Evolutionary conservation across 1,140 invertebrate species (phyloP), one percentile per base, ranked within the genome.

Genomic region (Antheraea mylitta): DNA sequence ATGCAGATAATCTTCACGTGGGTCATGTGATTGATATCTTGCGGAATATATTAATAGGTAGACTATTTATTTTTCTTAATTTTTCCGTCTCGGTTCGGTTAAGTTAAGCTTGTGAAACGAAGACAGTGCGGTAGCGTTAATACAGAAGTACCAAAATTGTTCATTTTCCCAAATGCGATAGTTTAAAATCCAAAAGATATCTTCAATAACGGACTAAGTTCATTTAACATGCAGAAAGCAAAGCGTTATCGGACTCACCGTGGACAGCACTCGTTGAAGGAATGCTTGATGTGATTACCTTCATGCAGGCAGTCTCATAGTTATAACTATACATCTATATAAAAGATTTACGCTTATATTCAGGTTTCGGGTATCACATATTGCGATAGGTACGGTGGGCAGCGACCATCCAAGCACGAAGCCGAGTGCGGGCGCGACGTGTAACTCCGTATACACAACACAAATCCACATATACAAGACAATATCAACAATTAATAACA

Each of bases 391-490:
- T 75, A 78, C 81, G 81, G 81, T 85, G 87, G 85, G 77, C 86
- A 84, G 75, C 85, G 83, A 85, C 85, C 82, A 48, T 79, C 79
- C 70, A 88, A 88, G 86, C 86, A 80, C 86, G 74, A 85, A 85
- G 82, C 80, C 82, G 87, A 87, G 87, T 91, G 87, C 89, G 86
- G 86, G 82, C 87, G 87, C 86, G 82, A 79, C 83, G 11, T n/a
- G 16, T 53, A 80, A 69, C 71, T 84, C 83, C 85, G 81, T 79
- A 73, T 88, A 85, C 87, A 90, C 90, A 88, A 90, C 90, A 92
- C 90, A 90, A 92, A 90, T 90, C 90, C 90, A 92, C 88, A 90
- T 90, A 80, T 90, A 90, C 88, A 90, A 92, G 88, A 90, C 88
- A 91, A 86, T 87, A 87, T 85, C 75, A 83, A 90, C 82, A 82